Evolutionary conservation across 2,888 invertebrate species (phyloP), one percentile per base, ranked within the genome.

Genomic region (Clostera curtula): DNA sequence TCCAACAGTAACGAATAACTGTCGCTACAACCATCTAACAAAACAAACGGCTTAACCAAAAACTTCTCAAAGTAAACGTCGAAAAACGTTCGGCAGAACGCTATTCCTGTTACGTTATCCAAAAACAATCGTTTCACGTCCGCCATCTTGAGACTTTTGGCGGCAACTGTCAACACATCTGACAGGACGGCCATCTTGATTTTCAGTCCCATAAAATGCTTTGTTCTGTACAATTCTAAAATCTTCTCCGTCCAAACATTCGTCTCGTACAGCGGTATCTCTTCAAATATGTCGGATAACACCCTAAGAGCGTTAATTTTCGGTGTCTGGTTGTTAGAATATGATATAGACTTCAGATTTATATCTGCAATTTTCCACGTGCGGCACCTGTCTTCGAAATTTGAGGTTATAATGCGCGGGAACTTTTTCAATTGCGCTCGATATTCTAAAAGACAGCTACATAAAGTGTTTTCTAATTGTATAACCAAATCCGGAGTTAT

Each of bases 41-140:
- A 31, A 4, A 60, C 1, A 24, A 32, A 49, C 1, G 55, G 56
- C 6, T 48, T 52, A 19, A 12, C 34, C 4, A 56, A 27, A 14
- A 71, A 41, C 27, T 34, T 39, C 1, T 36, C 28, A 2, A 43
- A 44, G 17, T 61, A 56, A 0, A 43, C 56, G 1, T 31, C 9
- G n/a, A 67, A 49, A 12, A 61, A 67, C 8, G 30, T 38, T 4
- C 36, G 29, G 3, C 52, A 36, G 26, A 60, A 62, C 2, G 36
- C 36, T 0, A 60, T 6, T 0, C 48, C 46, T 6, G 4, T 9
- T 9, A 7, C 15, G 15, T 15, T 15, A 3, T 9, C 3, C 14
- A 23, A 15, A 6, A 23, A 15, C 15, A 23, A 15, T 3, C 4
- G 5, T 6, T 23, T 23, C 5, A 23, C 7, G 15, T 15, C 23